Conservation (phyloP, 2,888 invertebrate genomes). For the Altica lythri region DNA sequence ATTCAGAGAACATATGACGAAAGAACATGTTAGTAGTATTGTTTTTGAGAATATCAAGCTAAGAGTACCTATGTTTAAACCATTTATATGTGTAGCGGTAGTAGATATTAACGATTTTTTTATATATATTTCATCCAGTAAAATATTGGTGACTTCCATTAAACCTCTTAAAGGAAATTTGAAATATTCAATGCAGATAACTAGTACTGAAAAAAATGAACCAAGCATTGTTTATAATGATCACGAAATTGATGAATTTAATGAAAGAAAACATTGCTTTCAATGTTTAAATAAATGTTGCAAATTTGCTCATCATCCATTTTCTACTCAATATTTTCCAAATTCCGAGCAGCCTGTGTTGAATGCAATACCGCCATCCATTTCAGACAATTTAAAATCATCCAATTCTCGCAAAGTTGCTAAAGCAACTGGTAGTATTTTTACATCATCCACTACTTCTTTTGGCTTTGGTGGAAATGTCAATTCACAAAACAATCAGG, state of each 20-base stretch:
- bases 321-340: neutral
- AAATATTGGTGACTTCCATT: conserved; percentile 1
- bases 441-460: too few species aligned
- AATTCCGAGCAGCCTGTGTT: too few species aligned
- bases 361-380: too few species aligned
- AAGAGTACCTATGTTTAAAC: neutral
- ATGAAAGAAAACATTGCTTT: conserved; percentile 12
- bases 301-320: neutral
- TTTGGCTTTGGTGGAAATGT: too few species aligned
- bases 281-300: conserved; percentile 4
- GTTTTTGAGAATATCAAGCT: conserved; percentile 1
- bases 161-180: neutral
- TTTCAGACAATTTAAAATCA: too few species aligned
- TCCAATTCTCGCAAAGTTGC: too few species aligned
- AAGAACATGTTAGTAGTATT: conserved; percentile 1
- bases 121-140: neutral
- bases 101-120: neutral
- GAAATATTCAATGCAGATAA: neutral
- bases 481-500: too few species aligned
- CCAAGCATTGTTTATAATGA: neutral
- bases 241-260: neutral
- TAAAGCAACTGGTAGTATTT: too few species aligned
- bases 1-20: neutral
- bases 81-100: neutral
- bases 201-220: neutral